Evolutionary conservation across 2,113 vertebrate genomes (phyloP).

Genomic region (Gymnobelideus leadbeateri): DNA sequence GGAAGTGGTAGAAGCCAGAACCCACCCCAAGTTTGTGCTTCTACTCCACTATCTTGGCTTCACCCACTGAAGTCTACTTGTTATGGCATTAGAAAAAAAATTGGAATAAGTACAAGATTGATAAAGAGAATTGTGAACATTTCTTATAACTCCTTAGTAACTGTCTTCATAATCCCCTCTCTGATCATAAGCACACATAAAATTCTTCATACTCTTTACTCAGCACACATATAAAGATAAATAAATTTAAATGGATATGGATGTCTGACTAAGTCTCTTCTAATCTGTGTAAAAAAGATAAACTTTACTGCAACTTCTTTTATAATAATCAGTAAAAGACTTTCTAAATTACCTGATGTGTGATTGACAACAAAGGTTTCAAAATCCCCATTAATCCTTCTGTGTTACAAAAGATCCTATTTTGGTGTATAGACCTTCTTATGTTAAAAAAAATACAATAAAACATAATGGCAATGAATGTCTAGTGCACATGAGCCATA

Average conservation of each 20-base stretch:
- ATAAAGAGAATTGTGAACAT: neutral
- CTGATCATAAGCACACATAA: neutral
- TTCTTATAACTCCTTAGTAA: neutral
- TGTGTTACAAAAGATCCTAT: conserved; percentile 25
- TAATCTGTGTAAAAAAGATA: conserved; percentile 39
- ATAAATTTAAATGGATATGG: neutral
- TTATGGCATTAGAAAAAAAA: conserved; percentile 9
- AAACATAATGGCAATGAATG: conserved; percentile 46
- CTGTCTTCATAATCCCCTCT: neutral
- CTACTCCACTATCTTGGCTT: too few species aligned
- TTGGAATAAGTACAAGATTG: neutral
- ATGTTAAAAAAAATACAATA: conserved; percentile 30
- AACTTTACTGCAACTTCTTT: conserved; percentile 32
- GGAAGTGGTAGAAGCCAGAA: too few species aligned
- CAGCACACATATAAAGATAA: neutral
- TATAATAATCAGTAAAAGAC: neutral
- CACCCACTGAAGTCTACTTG: too few species aligned
- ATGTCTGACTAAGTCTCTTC: conserved; percentile 18
- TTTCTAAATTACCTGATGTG: conserved; percentile 9
- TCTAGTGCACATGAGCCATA: neutral
- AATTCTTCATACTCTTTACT: neutral
- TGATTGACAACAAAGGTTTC: conserved; percentile 26
- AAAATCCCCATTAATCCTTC: neutral
- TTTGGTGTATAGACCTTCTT: conserved; percentile 11
- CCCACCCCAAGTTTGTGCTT: too few species aligned